Evolutionary conservation across 2,113 vertebrate genomes (phyloP), one percentile per base, ranked within the genome.

Genomic region (Turnix velox): DNA sequence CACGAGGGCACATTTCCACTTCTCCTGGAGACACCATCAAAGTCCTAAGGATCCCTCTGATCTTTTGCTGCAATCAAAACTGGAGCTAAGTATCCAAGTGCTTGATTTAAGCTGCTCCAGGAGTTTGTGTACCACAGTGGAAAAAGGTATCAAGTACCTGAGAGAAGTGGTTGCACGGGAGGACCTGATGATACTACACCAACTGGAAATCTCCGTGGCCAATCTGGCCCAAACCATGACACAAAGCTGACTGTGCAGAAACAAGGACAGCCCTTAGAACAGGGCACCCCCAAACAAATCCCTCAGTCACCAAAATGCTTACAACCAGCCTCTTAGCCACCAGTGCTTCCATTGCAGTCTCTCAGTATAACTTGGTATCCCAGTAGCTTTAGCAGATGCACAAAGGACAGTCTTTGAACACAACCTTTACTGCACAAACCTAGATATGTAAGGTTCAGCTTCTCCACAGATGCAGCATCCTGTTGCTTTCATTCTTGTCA

Each of bases 291-390:
- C 39, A 37, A 19, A 14, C 62, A 74, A 84, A 78, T 8, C 28
- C 37, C 37, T 52, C 43, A 14, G 25, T 20, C 68, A 90, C 37
- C 24, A 40, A 39, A 84, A 80, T 0, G 2, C 14, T 33, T 25
- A 49, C 4, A 5, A 33, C 8, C 5, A 4, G 14, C 6, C 14
- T 46, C 39, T 52, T 3, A 0, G 51, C 52, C 84, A 23, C 7
- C 14, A 42, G 28, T 22, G 10, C 27, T 78, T 31, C 73, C 6
- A 19, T 31, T 81, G 12, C 0, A 31, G n/a, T 17, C 30, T 67
- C 17, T 14, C 43, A 16, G n/a, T n/a, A 4, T 27, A 22, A 73
- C 43, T 39, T 0, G 0, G 17, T 20, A 42, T 10, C 18, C 33
- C 40, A 59, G 40, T 6, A 74, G 46, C 52, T 83, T 40, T 8